Base-by-base conservation (phyloP, 1,140 invertebrate species). In the Melipona quadrifasciata region DNA sequence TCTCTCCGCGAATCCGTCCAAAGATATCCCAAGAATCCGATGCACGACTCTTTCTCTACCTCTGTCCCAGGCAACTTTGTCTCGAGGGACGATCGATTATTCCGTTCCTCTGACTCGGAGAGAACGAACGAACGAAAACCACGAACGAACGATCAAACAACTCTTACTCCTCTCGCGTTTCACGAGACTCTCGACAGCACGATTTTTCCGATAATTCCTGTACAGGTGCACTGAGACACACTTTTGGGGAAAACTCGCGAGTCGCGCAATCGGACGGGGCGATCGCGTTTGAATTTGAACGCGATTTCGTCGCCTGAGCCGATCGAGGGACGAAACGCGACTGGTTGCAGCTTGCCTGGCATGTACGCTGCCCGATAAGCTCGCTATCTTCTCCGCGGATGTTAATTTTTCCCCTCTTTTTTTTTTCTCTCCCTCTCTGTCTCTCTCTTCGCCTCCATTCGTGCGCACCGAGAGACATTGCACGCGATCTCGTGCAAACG, bases 301-400 rank as follows among this genome's bases (percentile, higher is more conserved):
- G 24, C 67, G 61, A 55, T 71, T 76, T 65, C 58, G 39, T 75
- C 79, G 77, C 67, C 61, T 55, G 64, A 31, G 16, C 79, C 47
- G 75, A 80, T 74, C 72, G 76, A 74, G 71, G 47, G 39, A 86
- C 86, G 79, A 89, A 78, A 90, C 75, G 77, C 76, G 82, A 90
- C 82, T 87, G 82, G 47, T 57, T 47, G 80, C 85, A 61, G 61
- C 27, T 80, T 73, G 72, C 89, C 88, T 73, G 68, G 57, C 76
- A 27, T 70, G 34, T 53, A 47, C 6, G 8, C 39, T 47, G 51
- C 39, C 16, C 70, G 86, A 90, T 90, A 90, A 90, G 83, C 85
- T 34, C 67, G 87, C 88, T 90, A 90, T 90, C 89, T 90, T 82
- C 77, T 68, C 70, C 85, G 27, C 90, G 90, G 90, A 91, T 91